Evolutionary conservation across 2,113 vertebrate species (phyloP), one percentile per base, ranked within the genome.

Genomic region (Pterocles orientalis): DNA sequence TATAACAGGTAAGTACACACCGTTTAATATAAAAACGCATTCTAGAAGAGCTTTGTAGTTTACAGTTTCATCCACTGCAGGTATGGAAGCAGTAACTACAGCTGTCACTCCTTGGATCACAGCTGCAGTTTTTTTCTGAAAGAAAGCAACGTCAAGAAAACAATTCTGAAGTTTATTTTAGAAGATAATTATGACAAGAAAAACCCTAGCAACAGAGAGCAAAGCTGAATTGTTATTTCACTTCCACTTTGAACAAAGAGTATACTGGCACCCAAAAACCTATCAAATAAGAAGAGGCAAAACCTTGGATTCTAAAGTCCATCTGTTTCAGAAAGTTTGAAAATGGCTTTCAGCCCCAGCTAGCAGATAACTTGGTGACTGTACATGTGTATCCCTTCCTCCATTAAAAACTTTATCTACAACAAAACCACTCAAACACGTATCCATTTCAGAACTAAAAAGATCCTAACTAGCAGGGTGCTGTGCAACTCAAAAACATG

Each of bases 71-170:
- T 99, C 98, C 68, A 99, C 97, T 39, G 97, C 96, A 31, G 97
- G 97, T 78, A 99, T 56, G 70, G 99, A 99, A 56, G 97, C 95
- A 50, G 91, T 92, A 92, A 98, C 97, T 47, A 99, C 98, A 45
- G 98, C 96, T 8, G 98, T 97, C 58, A 99, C 95, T 13, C 98
- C 98, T 3, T 98, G 97, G 84, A 99, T 98, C 54, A 99, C 97
- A 86, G 98, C 95, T 95, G 97, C 94, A 61, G 93, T 97, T 75
- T 86, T 98, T 96, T 98, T 98, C 99, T 99, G 95, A 78, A 95
- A 97, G 31, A 95, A 83, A 92, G 19, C 28, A 66, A 34, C 1
- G 13, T 33, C 12, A 4, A 84, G 39, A 29, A 82, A 86, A 78
- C 8, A 56, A 41, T 78, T 78, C 20, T 68, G 68, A 23, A 9